These are phyloP conservation scores for Lacanobia wlatinum DNA, from an alignment of 2,888 invertebrate genomes.

Conservation along the genomic window DNA sequence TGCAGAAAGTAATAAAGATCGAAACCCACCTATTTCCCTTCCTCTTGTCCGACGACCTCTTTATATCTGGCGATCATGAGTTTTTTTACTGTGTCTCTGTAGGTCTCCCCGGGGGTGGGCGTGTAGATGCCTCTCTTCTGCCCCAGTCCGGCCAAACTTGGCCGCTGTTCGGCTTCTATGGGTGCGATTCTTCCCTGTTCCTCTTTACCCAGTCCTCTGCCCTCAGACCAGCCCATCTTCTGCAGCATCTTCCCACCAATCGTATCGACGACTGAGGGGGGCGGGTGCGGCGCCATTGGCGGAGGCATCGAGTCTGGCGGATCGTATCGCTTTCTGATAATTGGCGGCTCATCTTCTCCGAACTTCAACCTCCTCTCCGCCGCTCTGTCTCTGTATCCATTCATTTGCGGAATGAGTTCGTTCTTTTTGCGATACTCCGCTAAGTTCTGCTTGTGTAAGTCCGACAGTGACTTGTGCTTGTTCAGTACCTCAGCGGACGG, in stretches of 20 bases:
- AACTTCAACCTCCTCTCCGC: conserved; percentile 98
- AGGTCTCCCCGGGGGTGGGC: conserved; percentile 95
- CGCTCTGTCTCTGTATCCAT: conserved; percentile 97
- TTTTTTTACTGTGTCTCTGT: conserved; percentile 97
- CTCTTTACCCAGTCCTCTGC: conserved; percentile 97
- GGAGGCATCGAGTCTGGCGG: conserved; percentile 79
- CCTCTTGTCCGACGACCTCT: conserved; percentile 93
- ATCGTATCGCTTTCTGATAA: conserved; percentile 83
- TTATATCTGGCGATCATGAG: conserved; percentile 97
- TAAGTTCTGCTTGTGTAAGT: conserved; percentile 97
- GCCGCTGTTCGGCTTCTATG: conserved; percentile 94
- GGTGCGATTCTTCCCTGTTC: conserved; percentile 98
- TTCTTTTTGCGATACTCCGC: conserved; percentile 87
- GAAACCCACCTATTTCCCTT: conserved; percentile 85
- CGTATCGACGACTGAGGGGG: conserved; percentile 95
- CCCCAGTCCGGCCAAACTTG: conserved; percentile 96
- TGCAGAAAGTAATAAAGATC: conserved; percentile 65
- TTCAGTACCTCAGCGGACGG: conserved; percentile 96
- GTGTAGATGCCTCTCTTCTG: conserved; percentile 95
- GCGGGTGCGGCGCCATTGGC: conserved; percentile 90
- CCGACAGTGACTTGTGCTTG: conserved; percentile 98
- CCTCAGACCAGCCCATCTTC: conserved; percentile 99
- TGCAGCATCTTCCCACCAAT: conserved; percentile 98
- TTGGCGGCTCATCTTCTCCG: conserved; percentile 95
- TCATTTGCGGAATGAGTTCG: conserved; percentile 79